Evolutionary conservation across 2,113 vertebrate species (phyloP), one percentile per base, ranked within the genome.

Genomic region (Cottus gobio): DNA sequence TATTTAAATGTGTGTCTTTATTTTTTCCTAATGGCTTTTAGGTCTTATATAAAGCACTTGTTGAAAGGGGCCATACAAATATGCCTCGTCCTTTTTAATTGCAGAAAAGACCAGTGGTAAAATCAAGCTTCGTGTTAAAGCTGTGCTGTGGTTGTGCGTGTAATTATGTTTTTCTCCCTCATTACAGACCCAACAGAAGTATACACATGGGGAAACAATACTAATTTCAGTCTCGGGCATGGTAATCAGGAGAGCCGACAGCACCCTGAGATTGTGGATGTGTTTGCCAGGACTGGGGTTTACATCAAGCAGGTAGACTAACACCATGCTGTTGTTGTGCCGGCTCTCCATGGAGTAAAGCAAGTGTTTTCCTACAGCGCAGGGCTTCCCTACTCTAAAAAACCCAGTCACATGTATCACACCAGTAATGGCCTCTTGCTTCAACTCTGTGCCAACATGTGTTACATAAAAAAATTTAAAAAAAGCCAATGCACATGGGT

Each of bases 161-260:
- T 85, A 75, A 82, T 56, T 9, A 28, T 77, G 39, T 87, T 82
- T 86, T 81, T 82, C 50, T 75, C 84, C 0, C 75, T 87, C 62
- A 12, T 91, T 93, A 86, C 90, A 99, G 98, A 99, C 94, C 98
- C 96, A 65, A 98, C 95, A 0, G 98, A 99, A 90, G 96, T 98
- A 52, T 99, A 98, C 83, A 99, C 96, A 2, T 99, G 98, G 98
- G 98, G 98, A 74, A 96, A 95, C 93, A 99, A 99, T 80, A 96
- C 96, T 71, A 99, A 99, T 92, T 99, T 99, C 89, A 99, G 96
- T 77, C 93, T 99, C 61, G 98, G 98, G 22, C 98, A 99, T 69
- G 98, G 98, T 84, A 96, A 96, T 92, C 98, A 99, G 82, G 96
- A 98, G 85, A 97, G 96, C 86, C 96, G 97, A 79, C 93, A 97